phyloP scores from a whole-genome alignment of 2,797 vertebrate species.

The Arnoldichthys spilopterus region DNA sequence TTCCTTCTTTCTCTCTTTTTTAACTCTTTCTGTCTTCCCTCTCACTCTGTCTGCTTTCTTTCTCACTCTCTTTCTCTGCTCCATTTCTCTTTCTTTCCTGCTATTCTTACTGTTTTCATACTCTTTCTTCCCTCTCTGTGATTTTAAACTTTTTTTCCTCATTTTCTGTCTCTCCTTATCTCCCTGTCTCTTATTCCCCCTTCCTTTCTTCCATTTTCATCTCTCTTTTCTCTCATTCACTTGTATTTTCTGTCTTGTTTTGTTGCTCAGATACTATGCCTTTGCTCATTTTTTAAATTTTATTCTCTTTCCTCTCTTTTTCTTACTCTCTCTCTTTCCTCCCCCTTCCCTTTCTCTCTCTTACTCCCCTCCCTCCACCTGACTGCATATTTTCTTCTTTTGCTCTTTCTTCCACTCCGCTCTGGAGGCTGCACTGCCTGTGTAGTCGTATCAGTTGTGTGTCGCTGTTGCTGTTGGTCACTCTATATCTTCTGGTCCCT shows the following conservation, averaged over 20 bases:
- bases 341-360: conserved; percentile 29
- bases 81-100: too few relatives aligned
- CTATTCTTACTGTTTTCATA: conserved; percentile 5
- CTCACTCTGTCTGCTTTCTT: conserved; percentile 2
- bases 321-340: neutral
- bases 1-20: neutral
- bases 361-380: conserved; percentile 24
- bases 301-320: too few relatives aligned
- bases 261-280: conserved; percentile 13
- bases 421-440: conserved; percentile 32
- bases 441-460: neutral
- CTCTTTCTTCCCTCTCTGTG: neutral
- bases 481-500: conserved; percentile 15
- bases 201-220: neutral
- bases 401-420: conserved; percentile 18
- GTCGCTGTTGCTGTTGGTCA: conserved; percentile 8
- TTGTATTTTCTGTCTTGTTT: neutral
- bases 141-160: conserved; percentile 1
- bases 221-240: conserved; percentile 55
- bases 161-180: conserved; percentile 14
- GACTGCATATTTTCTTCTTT: neutral
- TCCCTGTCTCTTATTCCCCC: conserved; percentile 40
- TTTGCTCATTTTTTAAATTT: conserved; percentile 2
- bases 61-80: neutral
- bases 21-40: neutral